phyloP scores from a whole-genome alignment of 2,888 invertebrate genomes.

The Drosophila suboccidentalis region DNA sequence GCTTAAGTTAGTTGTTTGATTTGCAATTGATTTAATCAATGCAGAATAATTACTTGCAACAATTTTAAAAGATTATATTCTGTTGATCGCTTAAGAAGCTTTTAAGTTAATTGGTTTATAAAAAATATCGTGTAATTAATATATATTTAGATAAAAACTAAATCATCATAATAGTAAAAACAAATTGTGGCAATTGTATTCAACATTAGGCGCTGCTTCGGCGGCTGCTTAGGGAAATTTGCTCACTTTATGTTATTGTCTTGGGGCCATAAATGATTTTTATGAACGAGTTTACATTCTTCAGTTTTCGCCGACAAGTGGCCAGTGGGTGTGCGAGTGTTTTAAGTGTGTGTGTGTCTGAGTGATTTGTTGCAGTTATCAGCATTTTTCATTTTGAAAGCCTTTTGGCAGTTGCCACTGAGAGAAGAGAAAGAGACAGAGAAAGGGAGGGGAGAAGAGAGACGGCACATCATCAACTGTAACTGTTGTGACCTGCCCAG shows the following conservation, averaged over 20 bases:
- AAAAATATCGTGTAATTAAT: neutral
- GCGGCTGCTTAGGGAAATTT: slow-evolving; percentile 37
- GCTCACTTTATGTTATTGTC: slow-evolving; percentile 33
- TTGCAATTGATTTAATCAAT: too few relatives aligned
- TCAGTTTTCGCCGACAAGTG: slow-evolving; percentile 63
- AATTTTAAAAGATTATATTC: too few relatives aligned
- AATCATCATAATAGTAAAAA: slow-evolving; percentile 72
- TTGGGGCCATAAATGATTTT: slow-evolving; percentile 70
- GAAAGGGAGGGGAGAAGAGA: neutral
- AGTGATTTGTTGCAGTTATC: slow-evolving; percentile 76
- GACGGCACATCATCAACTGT: slow-evolving; percentile 56
- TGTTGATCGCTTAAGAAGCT: too few relatives aligned
- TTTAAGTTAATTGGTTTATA: neutral
- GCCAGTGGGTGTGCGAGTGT: slow-evolving; percentile 12
- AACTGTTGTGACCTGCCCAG: slow-evolving; percentile 34
- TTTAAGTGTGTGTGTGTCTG: slow-evolving; percentile 21
- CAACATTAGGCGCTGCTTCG: slow-evolving; percentile 65
- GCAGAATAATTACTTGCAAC: too few relatives aligned
- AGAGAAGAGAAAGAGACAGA: neutral
- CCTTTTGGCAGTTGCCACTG: slow-evolving; percentile 48
- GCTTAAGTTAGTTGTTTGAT: too few relatives aligned
- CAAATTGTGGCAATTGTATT: slow-evolving; percentile 78
- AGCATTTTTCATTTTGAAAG: slow-evolving; percentile 74
- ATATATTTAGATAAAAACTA: too few relatives aligned
- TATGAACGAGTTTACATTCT: slow-evolving; percentile 75